Percentiles rank a stretch among this genome's conserved stretches.
Conservation (phyloP, 2,888 invertebrate species). For the Drosophila robusta region DNA sequence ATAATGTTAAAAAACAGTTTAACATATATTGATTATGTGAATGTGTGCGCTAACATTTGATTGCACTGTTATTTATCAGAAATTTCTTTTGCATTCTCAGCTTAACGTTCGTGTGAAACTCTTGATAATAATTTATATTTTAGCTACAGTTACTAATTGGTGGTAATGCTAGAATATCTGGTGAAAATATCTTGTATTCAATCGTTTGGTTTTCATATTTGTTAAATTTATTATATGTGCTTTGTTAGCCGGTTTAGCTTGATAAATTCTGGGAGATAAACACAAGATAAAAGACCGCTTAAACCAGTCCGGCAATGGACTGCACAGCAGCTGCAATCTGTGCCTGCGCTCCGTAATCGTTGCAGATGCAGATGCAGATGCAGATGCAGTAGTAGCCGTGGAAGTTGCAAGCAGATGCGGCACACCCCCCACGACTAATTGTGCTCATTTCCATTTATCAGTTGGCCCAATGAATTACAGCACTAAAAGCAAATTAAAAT, state of each 20-base stretch:
- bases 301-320: conserved; percentile 42
- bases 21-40: neutral
- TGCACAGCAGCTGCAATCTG: conserved; percentile 37
- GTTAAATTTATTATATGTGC: conserved; percentile 35
- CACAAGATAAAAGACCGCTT: conserved; percentile 29
- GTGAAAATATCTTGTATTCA: conserved; percentile 25
- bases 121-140: conserved; percentile 7
- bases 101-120: neutral
- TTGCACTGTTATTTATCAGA: too few relatives aligned
- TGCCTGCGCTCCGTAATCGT: conserved; percentile 27
- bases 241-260: conserved; percentile 43
- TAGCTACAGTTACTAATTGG: conserved; percentile 23
- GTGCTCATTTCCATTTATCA: conserved; percentile 77
- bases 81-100: too few relatives aligned
- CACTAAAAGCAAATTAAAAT: conserved; percentile 71
- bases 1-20: neutral
- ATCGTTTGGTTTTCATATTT: conserved; percentile 39
- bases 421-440: conserved; percentile 79
- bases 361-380: neutral
- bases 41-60: neutral
- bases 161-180: conserved; percentile 2
- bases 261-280: conserved; percentile 46
- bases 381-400: neutral
- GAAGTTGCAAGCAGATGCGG: conserved; percentile 5
- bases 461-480: conserved; percentile 64